A percentile compares a stretch with the other conserved stretches of the same genome.
These are phyloP conservation scores for Zelostemma sp. DNA, from an alignment of 1,140 invertebrate genomes.

Conservation along the genomic window DNA sequence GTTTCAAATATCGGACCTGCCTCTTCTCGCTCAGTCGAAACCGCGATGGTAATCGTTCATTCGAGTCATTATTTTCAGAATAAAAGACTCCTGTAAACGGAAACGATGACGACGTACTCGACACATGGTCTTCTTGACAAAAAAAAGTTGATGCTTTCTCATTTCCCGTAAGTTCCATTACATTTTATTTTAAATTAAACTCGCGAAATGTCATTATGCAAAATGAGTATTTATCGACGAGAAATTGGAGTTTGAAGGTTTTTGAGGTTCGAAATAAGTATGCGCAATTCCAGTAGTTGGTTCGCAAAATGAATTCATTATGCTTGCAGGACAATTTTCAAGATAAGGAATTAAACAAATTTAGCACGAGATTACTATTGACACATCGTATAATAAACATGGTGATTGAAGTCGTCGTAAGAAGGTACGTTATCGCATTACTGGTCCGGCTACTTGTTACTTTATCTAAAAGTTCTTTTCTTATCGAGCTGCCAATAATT, in stretches of 20 bases:
- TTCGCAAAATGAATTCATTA: too few relatives aligned
- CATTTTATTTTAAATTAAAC: too few relatives aligned
- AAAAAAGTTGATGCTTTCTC: too few relatives aligned
- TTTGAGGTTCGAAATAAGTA: too few relatives aligned
- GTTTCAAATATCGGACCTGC: slow-evolving; percentile 30
- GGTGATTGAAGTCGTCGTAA: slow-evolving; percentile 27
- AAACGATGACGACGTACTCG: slow-evolving; percentile 27
- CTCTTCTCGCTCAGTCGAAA: slow-evolving; percentile 35
- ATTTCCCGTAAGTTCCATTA: too few relatives aligned
- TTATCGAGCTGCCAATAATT: slow-evolving; percentile 61
- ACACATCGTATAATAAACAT: slow-evolving; percentile 17
- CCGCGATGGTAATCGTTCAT: slow-evolving; percentile 35
- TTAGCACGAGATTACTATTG: neutral
- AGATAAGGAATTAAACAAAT: too few relatives aligned
- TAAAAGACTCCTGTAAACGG: slow-evolving; percentile 18
- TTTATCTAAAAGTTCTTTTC: slow-evolving; percentile 57
- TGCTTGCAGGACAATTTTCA: too few relatives aligned
- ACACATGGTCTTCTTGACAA: too few relatives aligned
- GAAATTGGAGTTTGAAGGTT: too few relatives aligned
- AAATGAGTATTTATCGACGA: too few relatives aligned
- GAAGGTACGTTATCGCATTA: slow-evolving; percentile 31
- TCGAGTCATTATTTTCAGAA: slow-evolving; percentile 25
- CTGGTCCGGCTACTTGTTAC: slow-evolving; percentile 19
- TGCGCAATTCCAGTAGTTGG: too few relatives aligned
- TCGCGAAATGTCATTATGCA: too few relatives aligned